Conservation (phyloP, 1,140 invertebrate genomes). For the Drosophila nannoptera region DNA sequence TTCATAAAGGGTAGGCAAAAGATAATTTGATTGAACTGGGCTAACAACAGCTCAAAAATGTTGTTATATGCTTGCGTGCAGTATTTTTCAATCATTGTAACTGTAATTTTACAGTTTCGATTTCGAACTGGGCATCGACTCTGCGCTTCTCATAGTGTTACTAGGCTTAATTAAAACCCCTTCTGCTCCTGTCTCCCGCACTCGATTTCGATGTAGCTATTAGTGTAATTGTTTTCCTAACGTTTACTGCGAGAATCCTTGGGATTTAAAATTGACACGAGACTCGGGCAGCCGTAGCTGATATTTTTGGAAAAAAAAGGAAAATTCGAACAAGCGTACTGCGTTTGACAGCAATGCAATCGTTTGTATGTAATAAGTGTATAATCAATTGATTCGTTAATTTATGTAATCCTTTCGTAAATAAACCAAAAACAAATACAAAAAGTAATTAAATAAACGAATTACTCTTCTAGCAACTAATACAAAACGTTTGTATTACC, state of each 20-base stretch:
- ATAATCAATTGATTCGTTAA: conserved; percentile 70
- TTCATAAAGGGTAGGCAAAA: conserved; percentile 29
- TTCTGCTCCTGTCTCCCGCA: background rate
- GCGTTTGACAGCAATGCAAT: conserved; percentile 5
- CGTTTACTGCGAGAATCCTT: too few species aligned
- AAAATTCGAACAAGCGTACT: conserved; percentile 3
- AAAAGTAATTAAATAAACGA: conserved; percentile 75
- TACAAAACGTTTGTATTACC: conserved; percentile 19
- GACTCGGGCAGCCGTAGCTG: too few species aligned
- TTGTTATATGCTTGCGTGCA: conserved; percentile 23
- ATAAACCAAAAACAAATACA: conserved; percentile 65
- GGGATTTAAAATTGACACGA: too few species aligned
- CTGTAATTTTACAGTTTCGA: conserved; percentile 26
- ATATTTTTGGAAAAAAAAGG: too few species aligned
- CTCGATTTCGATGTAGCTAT: background rate
- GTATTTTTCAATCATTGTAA: conserved; percentile 22
- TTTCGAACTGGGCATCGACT: background rate
- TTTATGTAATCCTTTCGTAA: conserved; percentile 61
- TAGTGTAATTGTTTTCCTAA: too few species aligned
- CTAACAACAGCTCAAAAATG: conserved; percentile 12
- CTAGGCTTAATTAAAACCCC: conserved; percentile 27
- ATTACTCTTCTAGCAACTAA: conserved; percentile 49
- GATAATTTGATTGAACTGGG: conserved; percentile 69
- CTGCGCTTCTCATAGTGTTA: conserved; percentile 11
- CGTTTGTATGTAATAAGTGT: conserved; percentile 6